Conservation (phyloP, 2,888 invertebrate species). For the Xylocampa areola region DNA sequence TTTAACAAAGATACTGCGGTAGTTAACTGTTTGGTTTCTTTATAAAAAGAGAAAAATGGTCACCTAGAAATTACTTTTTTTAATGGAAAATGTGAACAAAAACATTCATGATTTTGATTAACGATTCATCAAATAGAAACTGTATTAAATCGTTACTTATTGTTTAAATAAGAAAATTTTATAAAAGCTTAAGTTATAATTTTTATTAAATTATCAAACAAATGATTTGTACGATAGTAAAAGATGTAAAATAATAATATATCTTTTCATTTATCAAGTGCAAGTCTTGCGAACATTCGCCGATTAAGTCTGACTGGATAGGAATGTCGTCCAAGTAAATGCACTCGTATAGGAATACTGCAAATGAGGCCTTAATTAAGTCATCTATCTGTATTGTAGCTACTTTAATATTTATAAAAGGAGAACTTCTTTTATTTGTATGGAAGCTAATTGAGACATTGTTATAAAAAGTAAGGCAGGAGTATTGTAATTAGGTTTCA, state of each 20-base stretch:
- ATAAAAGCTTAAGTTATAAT: too few relatives aligned
- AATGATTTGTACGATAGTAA: not conserved
- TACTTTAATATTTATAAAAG: slow-evolving; percentile 50
- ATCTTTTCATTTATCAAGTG: slow-evolving; percentile 8
- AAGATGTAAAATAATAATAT: slow-evolving; percentile 6
- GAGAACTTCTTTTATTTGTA: slow-evolving; percentile 36
- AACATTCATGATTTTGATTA: too few relatives aligned
- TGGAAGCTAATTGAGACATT: slow-evolving; percentile 45
- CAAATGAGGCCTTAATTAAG: slow-evolving; percentile 59
- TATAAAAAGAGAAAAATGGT: slow-evolving; percentile 18
- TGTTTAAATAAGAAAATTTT: too few relatives aligned
- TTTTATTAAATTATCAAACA: too few relatives aligned
- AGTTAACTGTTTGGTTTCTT: slow-evolving; percentile 32
- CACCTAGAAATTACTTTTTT: not conserved
- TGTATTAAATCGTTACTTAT: not conserved
- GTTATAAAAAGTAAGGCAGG: slow-evolving; percentile 35
- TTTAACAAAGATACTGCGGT: slow-evolving; percentile 37
- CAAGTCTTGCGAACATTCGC: slow-evolving; percentile 27
- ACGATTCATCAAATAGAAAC: too few relatives aligned
- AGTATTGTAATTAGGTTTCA: slow-evolving; percentile 34
- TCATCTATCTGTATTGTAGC: slow-evolving; percentile 55
- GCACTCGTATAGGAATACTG: slow-evolving; percentile 45
- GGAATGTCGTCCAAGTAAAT: slow-evolving; percentile 52
- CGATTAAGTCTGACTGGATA: slow-evolving; percentile 29
- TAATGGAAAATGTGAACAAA: not conserved